These are phyloP conservation scores for Ptiloglossa arizonensis DNA, from an alignment of 1,140 invertebrate species.

Conservation along the genomic window DNA sequence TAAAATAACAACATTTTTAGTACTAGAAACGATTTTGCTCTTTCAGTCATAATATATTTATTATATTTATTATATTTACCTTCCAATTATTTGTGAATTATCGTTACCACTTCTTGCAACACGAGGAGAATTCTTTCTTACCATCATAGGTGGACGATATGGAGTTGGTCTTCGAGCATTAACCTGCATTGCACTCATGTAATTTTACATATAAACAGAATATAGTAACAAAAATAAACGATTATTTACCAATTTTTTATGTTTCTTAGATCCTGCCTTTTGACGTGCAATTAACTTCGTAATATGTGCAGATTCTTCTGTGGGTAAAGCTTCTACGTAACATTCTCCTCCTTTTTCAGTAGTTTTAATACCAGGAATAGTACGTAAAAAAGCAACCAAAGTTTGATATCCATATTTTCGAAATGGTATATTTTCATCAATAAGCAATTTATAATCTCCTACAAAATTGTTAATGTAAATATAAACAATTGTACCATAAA, in stretches of 20 bases:
- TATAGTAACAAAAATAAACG: background rate
- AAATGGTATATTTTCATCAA: constrained; percentile 84
- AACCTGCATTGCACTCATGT: background rate
- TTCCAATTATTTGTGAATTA: constrained; percentile 28
- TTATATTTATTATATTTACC: too few relatives aligned
- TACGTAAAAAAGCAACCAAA: constrained; percentile 82
- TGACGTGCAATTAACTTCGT: constrained; percentile 83
- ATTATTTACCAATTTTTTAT: constrained; percentile 19
- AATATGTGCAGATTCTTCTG: constrained; percentile 83
- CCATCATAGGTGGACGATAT: constrained; percentile 6
- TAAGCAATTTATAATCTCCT: constrained; percentile 83
- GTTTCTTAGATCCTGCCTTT: constrained; percentile 73
- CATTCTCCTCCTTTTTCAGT: constrained; percentile 75
- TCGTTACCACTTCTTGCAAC: background rate
- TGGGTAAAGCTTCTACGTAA: constrained; percentile 82
- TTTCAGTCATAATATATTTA: too few relatives aligned
- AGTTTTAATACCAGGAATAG: constrained; percentile 81
- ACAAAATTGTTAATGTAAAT: constrained; percentile 39
- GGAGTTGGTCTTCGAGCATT: constrained; percentile 5
- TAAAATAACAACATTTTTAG: too few relatives aligned
- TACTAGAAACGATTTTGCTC: too few relatives aligned
- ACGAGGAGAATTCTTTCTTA: background rate
- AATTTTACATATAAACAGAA: background rate
- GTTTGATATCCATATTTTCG: constrained; percentile 82
- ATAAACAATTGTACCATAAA: background rate